Evolutionary conservation across 1,140 invertebrate species (phyloP).

Genomic region (Agraylea sexmaculata): DNA sequence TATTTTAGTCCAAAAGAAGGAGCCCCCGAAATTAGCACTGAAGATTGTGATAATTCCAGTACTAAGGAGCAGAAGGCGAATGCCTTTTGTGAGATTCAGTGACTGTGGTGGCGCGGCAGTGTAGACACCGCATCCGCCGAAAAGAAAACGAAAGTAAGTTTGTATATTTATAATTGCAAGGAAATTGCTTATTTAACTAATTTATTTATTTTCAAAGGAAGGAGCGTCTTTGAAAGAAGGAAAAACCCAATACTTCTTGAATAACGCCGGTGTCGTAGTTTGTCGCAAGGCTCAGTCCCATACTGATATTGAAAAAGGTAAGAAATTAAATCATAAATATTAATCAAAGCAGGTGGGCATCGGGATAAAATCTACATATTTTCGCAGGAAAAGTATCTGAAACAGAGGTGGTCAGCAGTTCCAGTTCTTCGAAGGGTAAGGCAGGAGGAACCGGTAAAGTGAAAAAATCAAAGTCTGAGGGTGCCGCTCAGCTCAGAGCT

Average conservation of each 20-base stretch:
- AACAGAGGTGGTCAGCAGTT: constrained; percentile 32
- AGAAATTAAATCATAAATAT: too few relatives aligned
- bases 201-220: constrained; percentile 12
- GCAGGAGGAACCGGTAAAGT: constrained; percentile 35
- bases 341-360: not conserved
- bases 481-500: constrained; percentile 16
- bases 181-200: not conserved
- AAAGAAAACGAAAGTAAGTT: constrained; percentile 19
- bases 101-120: constrained; percentile 23
- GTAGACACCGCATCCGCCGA: constrained; percentile 20
- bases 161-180: not conserved
- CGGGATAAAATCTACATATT: constrained; percentile 2
- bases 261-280: constrained; percentile 25
- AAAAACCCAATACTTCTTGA: constrained; percentile 21
- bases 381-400: constrained; percentile 31
- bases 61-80: constrained; percentile 34
- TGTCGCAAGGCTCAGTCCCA: constrained; percentile 30
- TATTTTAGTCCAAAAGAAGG: constrained; percentile 28
- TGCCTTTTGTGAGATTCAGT: constrained; percentile 22
- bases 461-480: constrained; percentile 37
- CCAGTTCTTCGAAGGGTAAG: constrained; percentile 37
- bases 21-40: constrained; percentile 34
- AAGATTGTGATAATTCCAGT: constrained; percentile 30
- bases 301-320: constrained; percentile 21
- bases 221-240: constrained; percentile 17